Base-by-base conservation (phyloP, 2,113 vertebrate species). In the Dromiciops gliroides region DNA sequence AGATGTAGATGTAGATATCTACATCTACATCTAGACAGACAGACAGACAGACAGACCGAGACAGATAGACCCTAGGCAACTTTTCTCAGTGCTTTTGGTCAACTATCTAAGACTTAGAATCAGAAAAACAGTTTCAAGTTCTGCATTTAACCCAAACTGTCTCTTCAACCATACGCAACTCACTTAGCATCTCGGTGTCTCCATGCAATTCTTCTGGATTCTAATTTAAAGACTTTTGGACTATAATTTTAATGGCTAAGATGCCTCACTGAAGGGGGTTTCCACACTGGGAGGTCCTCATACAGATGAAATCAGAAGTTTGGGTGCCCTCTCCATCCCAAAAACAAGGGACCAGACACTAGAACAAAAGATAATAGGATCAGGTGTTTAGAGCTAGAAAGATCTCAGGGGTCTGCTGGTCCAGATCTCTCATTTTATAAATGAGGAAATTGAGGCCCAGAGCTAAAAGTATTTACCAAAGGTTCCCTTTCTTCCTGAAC, bases 61-160 rank as follows among this genome's bases (percentile, higher is more conserved):
- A n/a, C n/a, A n/a, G n/a, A n/a, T n/a, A n/a, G 16, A 67, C 19
- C 16, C 67, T 83, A 22, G 67, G 67, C 16, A 75, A n/a, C 48
- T 93, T 95, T 56, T 90, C 51, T 56, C 48, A 92, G 52, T 83
- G 89, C 90, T 83, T 83, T 52, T 83, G 95, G 28, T 19, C 52
- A 51, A 83, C 37, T 51, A 49, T 95, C 52, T 28, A 22, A 93
- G 92, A 94, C 3, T 9, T 92, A 1, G 53, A 48, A 50, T 89
- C 89, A 91, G 90, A 90, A 37, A 92, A 60, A 47, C 3, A 7
- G 19, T 48, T 91, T 92, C 48, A 91, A 89, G 93, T 67, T 56
- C 48, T 28, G 1, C 44, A 51, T 92, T 91, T 60, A 67, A 10
- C 89, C 12, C 37, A 92, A 56, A 60, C 3, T 48, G 0, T 50